Evolutionary conservation across 1,140 invertebrate species (phyloP).

Genomic region (Mizuhopecten yessoensis): DNA sequence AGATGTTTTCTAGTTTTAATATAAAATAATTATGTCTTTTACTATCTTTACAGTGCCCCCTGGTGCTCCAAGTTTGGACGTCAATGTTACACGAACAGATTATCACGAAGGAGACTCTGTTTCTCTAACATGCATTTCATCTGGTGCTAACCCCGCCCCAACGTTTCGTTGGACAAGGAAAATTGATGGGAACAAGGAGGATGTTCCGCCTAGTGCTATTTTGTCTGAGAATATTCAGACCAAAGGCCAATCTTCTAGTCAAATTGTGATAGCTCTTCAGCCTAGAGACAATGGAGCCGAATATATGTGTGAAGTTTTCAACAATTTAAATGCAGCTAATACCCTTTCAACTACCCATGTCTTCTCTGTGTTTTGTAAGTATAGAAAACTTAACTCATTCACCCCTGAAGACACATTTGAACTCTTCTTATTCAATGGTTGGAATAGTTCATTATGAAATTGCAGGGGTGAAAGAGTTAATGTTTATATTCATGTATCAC

Average conservation of each 20-base stretch:
- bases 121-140: background rate
- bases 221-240: background rate
- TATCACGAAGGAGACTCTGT: background rate
- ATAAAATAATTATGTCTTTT: too few species aligned
- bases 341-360: background rate
- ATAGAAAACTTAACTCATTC: background rate
- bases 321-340: slow-evolving; percentile 13
- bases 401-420: too few species aligned
- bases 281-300: background rate
- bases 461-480: too few species aligned
- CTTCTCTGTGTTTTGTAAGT: background rate
- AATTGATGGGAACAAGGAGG: background rate
- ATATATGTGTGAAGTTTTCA: slow-evolving; percentile 39
- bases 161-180: background rate
- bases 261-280: slow-evolving; percentile 3
- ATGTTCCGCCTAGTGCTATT: slow-evolving; percentile 18
- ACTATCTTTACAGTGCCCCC: background rate
- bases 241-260: slow-evolving; percentile 13
- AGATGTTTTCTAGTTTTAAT: too few species aligned
- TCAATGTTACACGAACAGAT: background rate
- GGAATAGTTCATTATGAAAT: too few species aligned
- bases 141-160: slow-evolving; percentile 12
- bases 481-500: too few species aligned
- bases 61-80: background rate
- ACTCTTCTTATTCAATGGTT: too few species aligned